Evolutionary conservation across 2,888 invertebrate genomes (phyloP).

Genomic region (Lymantria monacha): DNA sequence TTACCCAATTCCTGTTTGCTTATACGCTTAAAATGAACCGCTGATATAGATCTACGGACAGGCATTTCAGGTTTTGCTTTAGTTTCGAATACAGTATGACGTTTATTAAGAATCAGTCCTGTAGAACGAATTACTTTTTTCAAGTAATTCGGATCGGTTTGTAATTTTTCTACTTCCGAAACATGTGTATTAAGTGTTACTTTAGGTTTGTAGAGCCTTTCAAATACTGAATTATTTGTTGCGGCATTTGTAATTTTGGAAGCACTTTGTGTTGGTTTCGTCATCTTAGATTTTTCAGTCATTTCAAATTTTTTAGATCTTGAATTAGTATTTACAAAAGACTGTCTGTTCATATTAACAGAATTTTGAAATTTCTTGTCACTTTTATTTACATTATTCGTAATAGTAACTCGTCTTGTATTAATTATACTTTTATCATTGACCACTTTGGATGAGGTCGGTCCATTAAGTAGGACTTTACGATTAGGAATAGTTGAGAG

Average conservation of each 20-base stretch:
- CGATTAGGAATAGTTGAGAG: not conserved
- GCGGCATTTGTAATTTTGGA: not conserved
- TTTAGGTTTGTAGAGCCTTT: slow-evolving; percentile 67
- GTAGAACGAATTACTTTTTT: slow-evolving; percentile 52
- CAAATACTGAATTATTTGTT: slow-evolving; percentile 60
- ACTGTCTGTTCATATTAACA: not conserved
- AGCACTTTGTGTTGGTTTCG: slow-evolving; percentile 26
- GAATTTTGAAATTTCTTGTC: slow-evolving; percentile 6
- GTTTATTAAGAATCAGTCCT: slow-evolving; percentile 45
- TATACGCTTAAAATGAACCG: slow-evolving; percentile 71
- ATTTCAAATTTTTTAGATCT: not conserved
- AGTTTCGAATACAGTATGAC: slow-evolving; percentile 48
- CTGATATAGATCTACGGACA: slow-evolving; percentile 70
- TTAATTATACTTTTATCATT: slow-evolving; percentile 8
- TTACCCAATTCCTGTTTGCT: slow-evolving; percentile 56
- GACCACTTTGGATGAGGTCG: not conserved
- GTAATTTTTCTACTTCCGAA: slow-evolving; percentile 44
- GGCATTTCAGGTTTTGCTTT: slow-evolving; percentile 32
- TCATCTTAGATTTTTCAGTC: slow-evolving; percentile 11
- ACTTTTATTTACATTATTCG: not conserved
- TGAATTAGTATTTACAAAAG: not conserved
- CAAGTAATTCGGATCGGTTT: slow-evolving; percentile 51
- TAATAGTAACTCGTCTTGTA: not conserved
- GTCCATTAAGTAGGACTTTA: not conserved
- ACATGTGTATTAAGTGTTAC: slow-evolving; percentile 23